Base-by-base conservation (phyloP, 2,888 invertebrate genomes). In the Philereme vetulata region DNA sequence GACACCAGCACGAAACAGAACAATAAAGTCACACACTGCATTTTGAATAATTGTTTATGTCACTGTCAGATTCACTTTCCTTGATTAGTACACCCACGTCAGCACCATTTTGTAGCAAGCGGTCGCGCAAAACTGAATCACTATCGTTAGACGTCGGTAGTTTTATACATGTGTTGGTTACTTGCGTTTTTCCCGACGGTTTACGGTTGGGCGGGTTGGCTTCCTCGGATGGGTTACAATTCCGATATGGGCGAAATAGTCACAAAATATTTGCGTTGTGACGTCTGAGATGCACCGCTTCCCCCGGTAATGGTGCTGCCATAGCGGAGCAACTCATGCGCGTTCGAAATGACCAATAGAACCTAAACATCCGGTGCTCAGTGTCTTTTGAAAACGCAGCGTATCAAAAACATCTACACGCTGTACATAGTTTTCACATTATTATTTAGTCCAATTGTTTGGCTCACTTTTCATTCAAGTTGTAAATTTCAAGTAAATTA, bases 111-210 rank as follows among this genome's bases (percentile, higher is more conserved):
- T 90, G 86, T 85, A 75, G 75, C 90, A 84, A 90, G 86, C 85
- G 88, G 82, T 87, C 88, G 89, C 86, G 89, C 77, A 84, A 85
- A 88, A 92, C 92, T 92, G 92, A 90, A 85, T 88, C 85, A 83
- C 84, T 80, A 72, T 85, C 76, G 85, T 80, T 81, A 77, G 64
- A 64, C 72, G 79, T 74, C 84, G 87, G 82, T 88, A 87, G 90
- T 91, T 92, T 87, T 92, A 91, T 92, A 92, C 89, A 89, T 83
- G 88, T 86, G 87, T 86, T 71, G 72, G 77, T 85, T 76, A 87
- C 75, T 89, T 86, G 86, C 90, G 88, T 89, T 88, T 90, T 89
- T 85, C 89, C 88, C 75, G 87, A 74, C 74, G 70, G 64, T 85
- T 86, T 83, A 87, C 89, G 91, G 83, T 89, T 80, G 84, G 90